Evolutionary conservation across 1,140 invertebrate species (phyloP), one percentile per base, ranked within the genome.

Genomic region (Drusus annulatus): DNA sequence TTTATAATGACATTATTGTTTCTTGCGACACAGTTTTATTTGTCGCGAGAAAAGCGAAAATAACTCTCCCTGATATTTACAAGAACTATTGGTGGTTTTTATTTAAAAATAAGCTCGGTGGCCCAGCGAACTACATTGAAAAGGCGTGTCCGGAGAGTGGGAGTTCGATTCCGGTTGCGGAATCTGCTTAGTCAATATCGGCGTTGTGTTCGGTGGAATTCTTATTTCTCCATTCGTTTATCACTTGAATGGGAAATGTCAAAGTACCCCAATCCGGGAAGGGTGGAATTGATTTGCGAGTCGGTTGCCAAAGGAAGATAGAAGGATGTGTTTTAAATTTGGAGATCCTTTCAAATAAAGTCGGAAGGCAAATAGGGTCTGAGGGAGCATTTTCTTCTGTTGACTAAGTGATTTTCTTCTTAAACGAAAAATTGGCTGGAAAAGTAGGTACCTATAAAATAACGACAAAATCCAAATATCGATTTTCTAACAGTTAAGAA

Each of bases 161-260:
- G 71, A 81, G 81, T 73, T 77, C 78, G 65, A 78, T 75, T 74
- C 54, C 80, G 65, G 52, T 51, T 36, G 77, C 80, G 52, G 60
- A 75, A 79, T 80, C 78, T 78, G 81, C 78, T 82, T 80, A 80
- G 73, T 77, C 81, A 80, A 80, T 82, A 82, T 74, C 81, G 56
- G 31, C 71, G 45, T 65, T 68, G 51, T 77, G 76, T 80, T 75
- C 71, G 15, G n/a, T 54, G 68, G 36, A 75, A 81, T 68, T 81
- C 80, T 73, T 78, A 78, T 81, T 81, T 78, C 80, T 74, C 65
- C 68, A 60, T 81, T 75, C 80, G 81, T 82, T 82, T 82, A 80
- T 82, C 81, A 82, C 78, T 73, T 73, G 81, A 79, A 82, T 80
- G 58, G 78, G 78, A 82, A 80, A 79, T 81, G 80, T 81, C 80